Percentiles rank a stretch among this genome's conserved stretches.
These are phyloP conservation scores for Acyrthosiphon pisum DNA, from an alignment of 1,140 invertebrate species.

Conservation along the genomic window DNA sequence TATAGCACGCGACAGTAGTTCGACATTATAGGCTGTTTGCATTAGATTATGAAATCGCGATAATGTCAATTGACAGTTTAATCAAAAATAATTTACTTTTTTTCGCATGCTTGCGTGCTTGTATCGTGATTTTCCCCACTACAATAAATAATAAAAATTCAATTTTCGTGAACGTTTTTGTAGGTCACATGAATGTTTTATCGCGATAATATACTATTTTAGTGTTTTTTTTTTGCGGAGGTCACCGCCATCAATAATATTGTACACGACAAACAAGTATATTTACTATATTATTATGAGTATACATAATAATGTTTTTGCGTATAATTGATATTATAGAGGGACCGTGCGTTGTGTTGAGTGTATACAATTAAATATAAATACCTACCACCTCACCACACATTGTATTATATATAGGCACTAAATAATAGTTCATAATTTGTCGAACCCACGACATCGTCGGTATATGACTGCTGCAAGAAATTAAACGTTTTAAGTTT, in stretches of 20 bases:
- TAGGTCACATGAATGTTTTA: slow-evolving; percentile 14
- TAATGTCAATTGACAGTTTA: neutral
- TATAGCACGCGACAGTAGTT: neutral
- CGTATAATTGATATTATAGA: neutral
- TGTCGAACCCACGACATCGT: neutral
- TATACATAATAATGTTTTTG: neutral
- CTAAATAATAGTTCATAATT: neutral
- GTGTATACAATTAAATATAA: neutral
- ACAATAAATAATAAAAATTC: neutral
- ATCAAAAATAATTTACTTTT: neutral
- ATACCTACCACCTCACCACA: neutral
- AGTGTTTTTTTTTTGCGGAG: neutral
- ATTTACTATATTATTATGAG: neutral
- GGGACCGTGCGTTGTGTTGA: neutral
- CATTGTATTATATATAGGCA: neutral
- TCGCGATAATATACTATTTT: neutral
- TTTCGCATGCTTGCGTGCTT: neutral
- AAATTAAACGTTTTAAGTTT: neutral
- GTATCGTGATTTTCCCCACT: neutral
- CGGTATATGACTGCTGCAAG: neutral
- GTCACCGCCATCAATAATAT: neutral
- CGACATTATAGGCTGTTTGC: neutral
- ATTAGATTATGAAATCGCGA: neutral
- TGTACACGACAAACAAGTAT: neutral
- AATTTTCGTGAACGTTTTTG: neutral